Base-by-base conservation (phyloP, 1,140 invertebrate species). In the Papilio xuthus region DNA sequence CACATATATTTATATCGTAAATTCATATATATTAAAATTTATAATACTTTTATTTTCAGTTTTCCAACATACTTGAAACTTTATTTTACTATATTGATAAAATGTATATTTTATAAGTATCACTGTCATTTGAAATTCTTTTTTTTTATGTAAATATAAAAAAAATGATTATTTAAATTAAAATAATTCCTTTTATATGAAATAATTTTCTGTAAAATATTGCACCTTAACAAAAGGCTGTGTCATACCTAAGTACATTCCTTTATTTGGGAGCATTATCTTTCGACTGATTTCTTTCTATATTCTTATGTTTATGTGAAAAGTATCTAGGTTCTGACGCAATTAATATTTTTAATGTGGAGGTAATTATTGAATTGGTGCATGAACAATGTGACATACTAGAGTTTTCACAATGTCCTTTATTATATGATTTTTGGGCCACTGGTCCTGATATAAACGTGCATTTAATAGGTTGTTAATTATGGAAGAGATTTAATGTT, bases 401-500 rank as follows among this genome's bases (percentile, higher is more conserved):
- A 80, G 78, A 79, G 78, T 82, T n/a, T 84, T 82, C 80, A 78
- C 84, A 86, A 81, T 85, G 78, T 85, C 81, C 44, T 15, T 37
- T 86, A 83, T 79, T 80, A 84, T 85, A 84, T 82, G 79, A 88
- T 85, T 85, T 86, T 86, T 83, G 85, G 89, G 89, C 86, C 87
- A 82, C 86, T 85, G 85, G 78, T 84, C 88, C 91, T 87, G 87
- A 78, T 84, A 79, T 86, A 84, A 89, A 88, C 86, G 82, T 93
- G 92, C 92, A 93, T 93, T 93, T 93, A 93, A 88, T 93, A 92
- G 88, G 82, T 92, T 92, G 92, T 93, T 93, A 91, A 88, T 90
- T 88, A 89, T 92, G 86, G 82, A 87, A 92, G 89, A 92, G 80
- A 82, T 93, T 92, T 92, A 93, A 86, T 93, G 91, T 93, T 93